phyloP scores from a whole-genome alignment of 2,888 invertebrate genomes.

The Ryuthela nishihirai region DNA sequence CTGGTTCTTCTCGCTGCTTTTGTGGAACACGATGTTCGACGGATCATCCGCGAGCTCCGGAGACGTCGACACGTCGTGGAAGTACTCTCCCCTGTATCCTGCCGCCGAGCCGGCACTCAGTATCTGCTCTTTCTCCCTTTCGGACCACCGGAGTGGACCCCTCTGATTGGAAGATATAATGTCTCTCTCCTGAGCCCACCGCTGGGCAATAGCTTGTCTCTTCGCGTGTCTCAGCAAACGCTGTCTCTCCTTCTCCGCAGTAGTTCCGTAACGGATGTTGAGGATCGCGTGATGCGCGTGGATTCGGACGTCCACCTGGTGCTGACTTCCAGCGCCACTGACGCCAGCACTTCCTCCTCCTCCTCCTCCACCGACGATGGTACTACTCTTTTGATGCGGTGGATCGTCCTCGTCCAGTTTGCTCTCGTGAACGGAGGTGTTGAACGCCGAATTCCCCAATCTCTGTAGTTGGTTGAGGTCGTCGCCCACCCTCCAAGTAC shows the following conservation, averaged over 20 bases:
- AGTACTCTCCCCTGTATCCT: conserved; percentile 84
- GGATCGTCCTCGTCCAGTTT: conserved; percentile 53
- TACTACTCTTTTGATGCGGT: too few relatives aligned
- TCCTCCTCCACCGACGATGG: too few relatives aligned
- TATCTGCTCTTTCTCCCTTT: conserved; percentile 87
- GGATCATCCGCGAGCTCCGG: conserved; percentile 93
- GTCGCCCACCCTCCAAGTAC: conserved; percentile 78
- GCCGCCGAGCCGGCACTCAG: conserved; percentile 82
- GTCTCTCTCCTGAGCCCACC: conserved; percentile 90
- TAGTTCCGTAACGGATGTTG: conserved; percentile 89
- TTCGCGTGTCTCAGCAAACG: conserved; percentile 86
- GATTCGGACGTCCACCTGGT: conserved; percentile 65
- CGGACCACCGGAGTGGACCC: conserved; percentile 74
- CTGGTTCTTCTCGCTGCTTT: conserved; percentile 24
- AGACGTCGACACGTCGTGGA: conserved; percentile 81
- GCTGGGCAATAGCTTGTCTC: conserved; percentile 83
- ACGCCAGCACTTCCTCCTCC: too few relatives aligned
- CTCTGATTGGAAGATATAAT: conserved; percentile 54
- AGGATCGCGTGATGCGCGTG: conserved; percentile 88
- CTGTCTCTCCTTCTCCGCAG: conserved; percentile 78
- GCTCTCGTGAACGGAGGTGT: conserved; percentile 66
- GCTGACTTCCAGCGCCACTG: conserved; percentile 38
- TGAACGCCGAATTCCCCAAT: conserved; percentile 76
- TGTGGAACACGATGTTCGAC: conserved; percentile 77
- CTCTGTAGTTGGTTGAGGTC: conserved; percentile 82